Percentiles rank a stretch among this genome's conserved stretches.
phyloP scores from a whole-genome alignment of 2,113 vertebrate species.

The Thryonomys swinderianus region DNA sequence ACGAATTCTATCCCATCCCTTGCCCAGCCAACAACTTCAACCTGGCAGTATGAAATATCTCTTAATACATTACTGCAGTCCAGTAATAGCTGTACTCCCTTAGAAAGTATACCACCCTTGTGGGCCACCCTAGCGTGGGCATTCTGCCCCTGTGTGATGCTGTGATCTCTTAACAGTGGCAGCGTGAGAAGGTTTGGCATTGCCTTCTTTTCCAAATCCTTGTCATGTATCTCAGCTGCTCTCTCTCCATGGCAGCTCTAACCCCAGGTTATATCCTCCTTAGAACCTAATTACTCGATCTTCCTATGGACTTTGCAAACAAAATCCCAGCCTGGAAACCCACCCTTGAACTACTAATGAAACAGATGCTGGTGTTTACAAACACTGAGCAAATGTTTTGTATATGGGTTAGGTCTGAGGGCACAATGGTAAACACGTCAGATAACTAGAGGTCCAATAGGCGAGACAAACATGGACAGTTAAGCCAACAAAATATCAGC shows the following conservation, averaged over 20 bases:
- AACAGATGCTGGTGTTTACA: neutral
- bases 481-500: neutral
- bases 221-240: neutral
- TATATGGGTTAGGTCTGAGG: neutral
- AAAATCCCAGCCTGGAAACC: neutral
- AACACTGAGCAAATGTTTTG: neutral
- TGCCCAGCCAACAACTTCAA: neutral
- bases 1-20: neutral
- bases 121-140: neutral
- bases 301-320: neutral
- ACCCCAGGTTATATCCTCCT: neutral
- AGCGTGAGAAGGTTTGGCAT: neutral
- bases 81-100: neutral
- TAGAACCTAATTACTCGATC: neutral
- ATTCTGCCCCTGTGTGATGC: neutral
- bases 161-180: neutral
- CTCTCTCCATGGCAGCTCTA: neutral
- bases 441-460: neutral
- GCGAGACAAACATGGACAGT: neutral
- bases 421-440: neutral
- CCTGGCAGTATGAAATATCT: neutral
- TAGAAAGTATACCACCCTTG: accelerated
- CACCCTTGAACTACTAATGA: neutral
- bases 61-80: neutral
- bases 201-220: neutral